Evolutionary conservation across 1,140 invertebrate genomes (phyloP).

Genomic region (Brachionus paranguensis): DNA sequence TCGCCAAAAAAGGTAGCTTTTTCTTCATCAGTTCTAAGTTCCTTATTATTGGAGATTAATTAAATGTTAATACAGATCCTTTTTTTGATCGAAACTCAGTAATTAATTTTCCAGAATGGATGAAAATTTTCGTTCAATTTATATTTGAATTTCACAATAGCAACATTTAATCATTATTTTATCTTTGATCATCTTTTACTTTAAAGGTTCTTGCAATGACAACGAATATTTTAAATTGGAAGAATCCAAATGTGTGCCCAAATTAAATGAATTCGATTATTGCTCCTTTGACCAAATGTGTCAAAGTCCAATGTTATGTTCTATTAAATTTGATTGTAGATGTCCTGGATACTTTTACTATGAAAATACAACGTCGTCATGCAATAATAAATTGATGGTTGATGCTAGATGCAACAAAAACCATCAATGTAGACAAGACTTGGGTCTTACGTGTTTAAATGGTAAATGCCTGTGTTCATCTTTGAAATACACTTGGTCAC

Average conservation of each 20-base stretch:
- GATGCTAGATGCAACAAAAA: background rate
- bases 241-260: background rate
- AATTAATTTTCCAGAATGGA: too few species aligned
- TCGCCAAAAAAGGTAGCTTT: too few species aligned
- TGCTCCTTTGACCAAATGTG: background rate
- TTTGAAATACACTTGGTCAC: background rate
- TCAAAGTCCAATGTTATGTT: background rate
- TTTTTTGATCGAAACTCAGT: too few species aligned
- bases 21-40: too few species aligned
- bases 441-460: background rate
- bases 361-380: background rate
- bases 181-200: too few species aligned
- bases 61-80: too few species aligned
- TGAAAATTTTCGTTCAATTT: too few species aligned
- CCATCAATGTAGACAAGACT: background rate
- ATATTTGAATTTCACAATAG: too few species aligned
- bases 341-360: background rate
- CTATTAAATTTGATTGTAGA: background rate
- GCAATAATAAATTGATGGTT: background rate
- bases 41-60: too few species aligned
- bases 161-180: too few species aligned
- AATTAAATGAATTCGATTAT: background rate
- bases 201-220: background rate
- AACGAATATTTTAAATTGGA: background rate
- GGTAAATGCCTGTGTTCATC: background rate